Base-by-base conservation (phyloP, 2,888 invertebrate species). In the Ptilodon capucinus region DNA sequence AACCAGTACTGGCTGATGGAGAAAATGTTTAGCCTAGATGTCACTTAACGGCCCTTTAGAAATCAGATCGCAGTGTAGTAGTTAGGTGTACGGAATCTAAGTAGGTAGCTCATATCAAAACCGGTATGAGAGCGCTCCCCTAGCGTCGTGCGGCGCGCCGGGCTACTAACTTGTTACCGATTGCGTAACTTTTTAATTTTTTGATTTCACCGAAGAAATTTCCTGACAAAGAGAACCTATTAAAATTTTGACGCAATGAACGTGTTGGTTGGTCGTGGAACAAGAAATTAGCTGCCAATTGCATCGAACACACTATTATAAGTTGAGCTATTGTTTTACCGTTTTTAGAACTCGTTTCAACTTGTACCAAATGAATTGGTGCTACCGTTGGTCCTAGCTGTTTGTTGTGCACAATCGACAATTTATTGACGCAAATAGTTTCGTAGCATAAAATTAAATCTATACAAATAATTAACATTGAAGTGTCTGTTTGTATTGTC, bases 261-360 rank as follows among this genome's bases (percentile, higher is more conserved):
- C 68, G 76, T 61, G 65, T 61, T 64, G 56, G 65, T 75, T 74
- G 79, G 71, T 72, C 63, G 67, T 69, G 74, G 69, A 77, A 77
- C 77, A 84, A 84, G 84, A 83, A 89, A 89, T 89, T 89, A 89
- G 81, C 89, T 89, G 89, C 88, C 89, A 89, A 86, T 86, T 81
- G 84, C 89, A 89, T 74, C 76, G 76, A 83, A 82, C 83, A 86
- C 81, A 87, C 88, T 86, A 86, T 89, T 89, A 89, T 87, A 87
- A 89, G 86, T 88, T 88, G 66, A 76, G 58, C 66, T 71, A 83
- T 87, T 89, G 89, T 87, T 87, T 85, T 80, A 70, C 76, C 76
- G 84, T 88, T 88, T 88, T 87, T 84, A 83, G 79, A 81, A 82
- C 75, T 76, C 73, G 72, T 71, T 68, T 71, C 66, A 73, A 80